phyloP scores from a whole-genome alignment of 1,140 invertebrate genomes.

The Eumaeus atala region DNA sequence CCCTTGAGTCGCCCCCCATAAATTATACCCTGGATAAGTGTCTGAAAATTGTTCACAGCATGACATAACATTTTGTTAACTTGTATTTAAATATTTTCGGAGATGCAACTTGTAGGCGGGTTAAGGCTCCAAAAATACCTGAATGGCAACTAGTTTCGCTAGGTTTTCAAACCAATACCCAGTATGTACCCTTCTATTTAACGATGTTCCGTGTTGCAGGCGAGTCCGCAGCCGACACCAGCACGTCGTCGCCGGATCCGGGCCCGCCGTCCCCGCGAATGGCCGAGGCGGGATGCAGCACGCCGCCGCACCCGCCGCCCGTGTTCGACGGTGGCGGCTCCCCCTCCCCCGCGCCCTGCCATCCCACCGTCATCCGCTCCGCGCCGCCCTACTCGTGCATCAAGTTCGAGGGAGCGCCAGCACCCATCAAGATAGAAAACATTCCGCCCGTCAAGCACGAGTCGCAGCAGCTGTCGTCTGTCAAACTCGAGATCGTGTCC shows the following conservation, averaged over 20 bases:
- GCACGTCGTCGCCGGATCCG: constrained; percentile 89
- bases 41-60: too few species aligned
- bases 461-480: constrained; percentile 40
- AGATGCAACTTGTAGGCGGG: too few species aligned
- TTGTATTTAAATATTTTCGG: too few species aligned
- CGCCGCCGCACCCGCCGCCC: constrained; percentile 69
- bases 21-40: too few species aligned
- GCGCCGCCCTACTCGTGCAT: constrained; percentile 67
- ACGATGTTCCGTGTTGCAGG: constrained; percentile 71
- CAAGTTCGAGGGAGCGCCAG: constrained; percentile 68
- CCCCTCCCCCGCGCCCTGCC: constrained; percentile 66
- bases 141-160: too few species aligned
- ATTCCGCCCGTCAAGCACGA: constrained; percentile 40
- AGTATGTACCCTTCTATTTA: constrained; percentile 28
- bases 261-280: constrained; percentile 85
- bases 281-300: constrained; percentile 73
- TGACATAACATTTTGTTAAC: too few species aligned
- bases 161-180: too few species aligned
- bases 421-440: constrained; percentile 43
- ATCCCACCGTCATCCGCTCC: constrained; percentile 74
- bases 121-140: too few species aligned
- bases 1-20: too few species aligned
- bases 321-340: constrained; percentile 70
- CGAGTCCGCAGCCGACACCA: constrained; percentile 92
- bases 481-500: constrained; percentile 53